phyloP scores from a whole-genome alignment of 2,113 vertebrate species.

The Rhynchopsitta pachyrhyncha region DNA sequence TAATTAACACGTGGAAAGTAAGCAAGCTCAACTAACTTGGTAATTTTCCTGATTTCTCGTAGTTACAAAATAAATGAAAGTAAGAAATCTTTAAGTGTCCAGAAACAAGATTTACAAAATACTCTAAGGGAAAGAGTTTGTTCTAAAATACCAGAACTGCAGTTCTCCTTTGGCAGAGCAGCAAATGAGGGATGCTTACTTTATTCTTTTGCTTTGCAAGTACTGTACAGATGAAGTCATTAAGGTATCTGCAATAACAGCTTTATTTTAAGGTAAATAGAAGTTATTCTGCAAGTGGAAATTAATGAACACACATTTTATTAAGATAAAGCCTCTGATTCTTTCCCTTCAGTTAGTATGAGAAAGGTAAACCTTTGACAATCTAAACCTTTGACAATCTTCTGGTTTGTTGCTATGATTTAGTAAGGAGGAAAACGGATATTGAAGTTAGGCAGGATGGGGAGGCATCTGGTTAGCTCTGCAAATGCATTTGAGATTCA shows the following conservation, averaged over 20 bases:
- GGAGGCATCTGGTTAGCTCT: neutral
- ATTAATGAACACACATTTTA: neutral
- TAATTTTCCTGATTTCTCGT: constrained; percentile 1
- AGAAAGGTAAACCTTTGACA: neutral
- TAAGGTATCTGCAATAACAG: neutral
- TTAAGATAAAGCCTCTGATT: neutral
- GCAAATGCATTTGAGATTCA: neutral
- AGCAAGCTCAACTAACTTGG: neutral
- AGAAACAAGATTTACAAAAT: neutral
- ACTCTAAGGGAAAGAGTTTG: neutral
- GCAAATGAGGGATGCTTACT: neutral
- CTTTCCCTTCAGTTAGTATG: neutral
- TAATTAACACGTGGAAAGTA: constrained; percentile 15
- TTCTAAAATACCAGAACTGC: neutral
- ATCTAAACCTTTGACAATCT: neutral
- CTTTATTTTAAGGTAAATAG: neutral
- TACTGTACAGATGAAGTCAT: neutral
- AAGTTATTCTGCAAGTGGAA: neutral
- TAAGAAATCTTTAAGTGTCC: neutral
- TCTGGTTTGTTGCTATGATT: neutral
- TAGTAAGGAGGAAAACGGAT: neutral
- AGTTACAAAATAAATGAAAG: neutral
- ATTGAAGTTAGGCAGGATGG: neutral
- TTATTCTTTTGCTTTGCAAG: neutral
- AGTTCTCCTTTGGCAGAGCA: neutral